A percentile compares a stretch with the other conserved stretches of the same genome.
Conservation (phyloP, 1,140 invertebrate genomes). For the Caerostris darwini region DNA sequence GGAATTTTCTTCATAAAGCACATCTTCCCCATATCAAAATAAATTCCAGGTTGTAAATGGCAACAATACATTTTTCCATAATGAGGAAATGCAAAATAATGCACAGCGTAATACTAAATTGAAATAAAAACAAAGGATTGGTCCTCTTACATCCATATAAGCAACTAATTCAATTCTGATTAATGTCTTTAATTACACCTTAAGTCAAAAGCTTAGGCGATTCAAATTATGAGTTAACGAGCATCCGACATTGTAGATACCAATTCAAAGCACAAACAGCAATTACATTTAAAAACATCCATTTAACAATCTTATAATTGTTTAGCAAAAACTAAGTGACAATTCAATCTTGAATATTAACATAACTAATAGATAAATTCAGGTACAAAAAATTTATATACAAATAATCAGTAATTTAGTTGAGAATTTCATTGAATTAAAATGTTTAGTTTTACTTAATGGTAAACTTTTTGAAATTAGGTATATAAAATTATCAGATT, state of each 20-base stretch:
- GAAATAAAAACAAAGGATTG: conserved; percentile 5
- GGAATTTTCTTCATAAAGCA: background rate
- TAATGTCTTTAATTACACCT: background rate
- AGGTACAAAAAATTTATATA: background rate
- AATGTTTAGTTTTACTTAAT: no score
- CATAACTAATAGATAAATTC: background rate
- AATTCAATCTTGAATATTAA: background rate
- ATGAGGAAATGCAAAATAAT: conserved; percentile 24
- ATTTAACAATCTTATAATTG: background rate
- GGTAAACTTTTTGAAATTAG: no score
- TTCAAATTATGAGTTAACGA: background rate
- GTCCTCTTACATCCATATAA: conserved; percentile 36
- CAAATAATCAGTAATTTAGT: no score
- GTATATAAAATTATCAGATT: background rate
- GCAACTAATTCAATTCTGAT: background rate
- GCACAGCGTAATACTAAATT: background rate
- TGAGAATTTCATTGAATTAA: no score
- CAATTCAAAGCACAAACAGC: background rate
- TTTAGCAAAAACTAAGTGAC: background rate
- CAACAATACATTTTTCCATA: conserved; percentile 29
- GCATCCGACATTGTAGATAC: background rate
- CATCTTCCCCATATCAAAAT: conserved; percentile 17
- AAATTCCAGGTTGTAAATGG: conserved; percentile 15
- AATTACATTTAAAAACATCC: background rate
- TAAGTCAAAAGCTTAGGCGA: background rate